Percentiles rank a stretch among this genome's conserved stretches.
These are phyloP conservation scores for Podabrus alpinus DNA, from an alignment of 2,888 invertebrate species.

Conservation along the genomic window DNA sequence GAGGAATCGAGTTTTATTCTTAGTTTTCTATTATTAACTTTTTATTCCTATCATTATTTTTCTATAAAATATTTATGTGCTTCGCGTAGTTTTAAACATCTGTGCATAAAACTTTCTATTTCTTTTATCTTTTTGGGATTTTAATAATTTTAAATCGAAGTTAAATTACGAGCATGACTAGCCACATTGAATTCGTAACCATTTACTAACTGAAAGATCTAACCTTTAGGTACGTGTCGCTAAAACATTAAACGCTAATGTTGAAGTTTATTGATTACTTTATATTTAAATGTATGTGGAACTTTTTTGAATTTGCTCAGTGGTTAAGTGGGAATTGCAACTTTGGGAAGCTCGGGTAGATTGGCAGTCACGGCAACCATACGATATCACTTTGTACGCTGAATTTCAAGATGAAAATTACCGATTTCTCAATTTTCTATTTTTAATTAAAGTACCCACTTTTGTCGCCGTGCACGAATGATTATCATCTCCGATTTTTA, in stretches of 20 bases:
- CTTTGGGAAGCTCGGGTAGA: neutral
- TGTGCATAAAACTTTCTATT: slow-evolving; percentile 20
- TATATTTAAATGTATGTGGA: neutral
- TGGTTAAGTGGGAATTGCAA: neutral
- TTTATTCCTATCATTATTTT: neutral
- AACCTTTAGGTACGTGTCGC: neutral
- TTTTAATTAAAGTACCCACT: neutral
- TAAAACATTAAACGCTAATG: slow-evolving; percentile 4
- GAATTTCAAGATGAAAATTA: neutral
- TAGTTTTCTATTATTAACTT: neutral
- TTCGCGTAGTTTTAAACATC: slow-evolving; percentile 13
- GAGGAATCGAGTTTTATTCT: neutral
- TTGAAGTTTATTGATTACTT: neutral
- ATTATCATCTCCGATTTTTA: neutral
- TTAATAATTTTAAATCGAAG: slow-evolving; percentile 16
- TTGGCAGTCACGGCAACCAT: neutral
- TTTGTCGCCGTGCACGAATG: neutral
- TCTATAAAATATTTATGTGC: neutral
- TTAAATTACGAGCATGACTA: slow-evolving; percentile 13
- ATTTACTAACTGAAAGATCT: slow-evolving; percentile 2
- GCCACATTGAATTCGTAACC: slow-evolving; percentile 10
- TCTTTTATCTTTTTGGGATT: slow-evolving; percentile 13
- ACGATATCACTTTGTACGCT: too few relatives aligned
- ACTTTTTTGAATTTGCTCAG: neutral
- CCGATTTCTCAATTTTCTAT: neutral